A percentile compares a stretch with the other conserved stretches of the same genome.
phyloP scores from a whole-genome alignment of 2,113 vertebrate genomes.

The Eira barbara region DNA sequence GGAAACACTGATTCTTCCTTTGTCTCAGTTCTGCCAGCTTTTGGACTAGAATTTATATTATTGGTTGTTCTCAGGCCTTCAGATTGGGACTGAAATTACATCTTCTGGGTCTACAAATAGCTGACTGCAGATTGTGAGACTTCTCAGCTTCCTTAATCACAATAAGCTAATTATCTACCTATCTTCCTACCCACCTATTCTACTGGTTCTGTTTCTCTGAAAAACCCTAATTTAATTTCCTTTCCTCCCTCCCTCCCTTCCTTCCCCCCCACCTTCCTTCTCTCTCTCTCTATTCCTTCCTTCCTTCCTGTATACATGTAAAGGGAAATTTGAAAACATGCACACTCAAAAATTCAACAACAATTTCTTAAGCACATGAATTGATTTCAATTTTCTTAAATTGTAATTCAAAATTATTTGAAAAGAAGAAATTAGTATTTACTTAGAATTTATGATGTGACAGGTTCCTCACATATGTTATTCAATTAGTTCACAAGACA shows the following conservation, averaged over 20 bases:
- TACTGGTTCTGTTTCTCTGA: background rate
- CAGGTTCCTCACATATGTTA: background rate
- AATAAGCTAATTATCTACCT: background rate
- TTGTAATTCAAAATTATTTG: background rate
- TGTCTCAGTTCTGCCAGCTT: background rate
- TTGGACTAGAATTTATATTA: background rate
- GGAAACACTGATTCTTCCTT: background rate
- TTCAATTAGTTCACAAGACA: background rate
- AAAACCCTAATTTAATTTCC: background rate
- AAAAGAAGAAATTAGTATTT: background rate
- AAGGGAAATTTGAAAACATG: background rate
- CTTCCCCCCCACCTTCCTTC: background rate
- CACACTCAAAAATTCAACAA: background rate
- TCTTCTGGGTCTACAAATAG: background rate
- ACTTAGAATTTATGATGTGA: background rate
- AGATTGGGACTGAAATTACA: background rate
- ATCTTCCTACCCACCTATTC: no score
- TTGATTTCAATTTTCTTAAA: background rate
- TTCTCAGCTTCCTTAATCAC: background rate
- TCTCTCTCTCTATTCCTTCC: no score
- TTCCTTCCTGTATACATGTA: background rate
- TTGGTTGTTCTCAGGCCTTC: background rate
- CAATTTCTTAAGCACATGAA: background rate
- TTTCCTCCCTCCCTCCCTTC: background rate
- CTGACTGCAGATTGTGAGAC: background rate